These are phyloP conservation scores for Nannoperca australis DNA, from an alignment of 2,797 vertebrate species.

Conservation along the genomic window DNA sequence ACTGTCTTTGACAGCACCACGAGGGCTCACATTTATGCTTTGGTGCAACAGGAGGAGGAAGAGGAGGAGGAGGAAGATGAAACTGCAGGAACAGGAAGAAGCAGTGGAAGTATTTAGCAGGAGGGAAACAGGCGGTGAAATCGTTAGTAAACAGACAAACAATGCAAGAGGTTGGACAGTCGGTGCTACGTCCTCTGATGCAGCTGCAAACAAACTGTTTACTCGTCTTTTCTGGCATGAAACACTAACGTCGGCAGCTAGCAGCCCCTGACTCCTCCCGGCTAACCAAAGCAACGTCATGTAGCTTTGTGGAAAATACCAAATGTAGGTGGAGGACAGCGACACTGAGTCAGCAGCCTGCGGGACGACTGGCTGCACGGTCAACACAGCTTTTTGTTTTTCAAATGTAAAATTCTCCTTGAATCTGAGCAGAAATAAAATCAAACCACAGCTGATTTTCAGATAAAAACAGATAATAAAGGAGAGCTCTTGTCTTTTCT, in stretches of 20 bases:
- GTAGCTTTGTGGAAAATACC: no score
- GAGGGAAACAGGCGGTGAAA: constrained; percentile 21
- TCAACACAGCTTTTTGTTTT: no score
- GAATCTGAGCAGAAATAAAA: background rate
- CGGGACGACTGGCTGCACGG: no score
- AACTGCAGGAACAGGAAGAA: constrained; percentile 5
- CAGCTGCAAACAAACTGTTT: no score
- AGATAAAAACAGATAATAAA: background rate
- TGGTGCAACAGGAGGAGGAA: background rate
- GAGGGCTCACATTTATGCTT: background rate
- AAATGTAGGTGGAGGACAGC: no score
- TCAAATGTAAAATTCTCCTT: background rate
- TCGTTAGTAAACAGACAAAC: constrained; percentile 25
- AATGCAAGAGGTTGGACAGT: background rate
- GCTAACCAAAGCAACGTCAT: no score
- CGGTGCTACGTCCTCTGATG: background rate
- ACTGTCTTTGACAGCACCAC: background rate
- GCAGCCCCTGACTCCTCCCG: no score
- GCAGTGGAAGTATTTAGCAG: constrained; percentile 9
- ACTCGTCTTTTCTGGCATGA: no score
- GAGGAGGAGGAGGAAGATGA: background rate
- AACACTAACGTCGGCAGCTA: no score
- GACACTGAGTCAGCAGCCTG: no score
- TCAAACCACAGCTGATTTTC: no score
- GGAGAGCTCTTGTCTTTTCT: background rate